phyloP scores from a whole-genome alignment of 2,888 invertebrate species.

The Agrilus biguttatus region DNA sequence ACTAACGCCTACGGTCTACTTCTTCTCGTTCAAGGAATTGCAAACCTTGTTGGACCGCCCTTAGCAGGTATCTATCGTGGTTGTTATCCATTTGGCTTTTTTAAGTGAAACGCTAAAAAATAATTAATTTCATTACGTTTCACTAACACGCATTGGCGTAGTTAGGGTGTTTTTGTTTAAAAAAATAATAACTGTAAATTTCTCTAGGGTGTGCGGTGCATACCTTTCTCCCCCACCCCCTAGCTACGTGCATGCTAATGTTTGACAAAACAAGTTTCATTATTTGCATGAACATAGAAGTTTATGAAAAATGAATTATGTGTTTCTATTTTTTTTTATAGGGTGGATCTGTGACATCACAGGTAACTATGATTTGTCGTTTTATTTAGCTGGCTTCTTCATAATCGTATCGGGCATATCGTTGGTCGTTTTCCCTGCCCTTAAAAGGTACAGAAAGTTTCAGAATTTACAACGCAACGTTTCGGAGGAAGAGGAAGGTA shows the following conservation, averaged over 20 bases:
- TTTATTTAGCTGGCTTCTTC: slow-evolving; percentile 68
- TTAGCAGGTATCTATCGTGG: slow-evolving; percentile 60
- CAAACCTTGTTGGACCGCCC: slow-evolving; percentile 81
- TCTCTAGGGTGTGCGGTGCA: too few relatives aligned
- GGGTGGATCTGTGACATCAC: slow-evolving; percentile 74
- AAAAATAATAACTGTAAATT: too few relatives aligned
- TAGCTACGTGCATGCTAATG: too few relatives aligned
- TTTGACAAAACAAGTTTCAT: not conserved
- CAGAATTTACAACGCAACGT: slow-evolving; percentile 19
- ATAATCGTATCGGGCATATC: slow-evolving; percentile 61
- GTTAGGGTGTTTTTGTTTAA: too few relatives aligned
- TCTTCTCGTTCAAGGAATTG: slow-evolving; percentile 76
- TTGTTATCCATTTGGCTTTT: slow-evolving; percentile 28
- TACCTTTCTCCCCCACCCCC: too few relatives aligned
- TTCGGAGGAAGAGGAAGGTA: slow-evolving; percentile 16
- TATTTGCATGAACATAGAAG: not conserved
- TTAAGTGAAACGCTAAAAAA: too few relatives aligned
- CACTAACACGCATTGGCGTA: too few relatives aligned
- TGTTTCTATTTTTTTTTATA: slow-evolving; percentile 28
- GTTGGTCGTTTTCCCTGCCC: slow-evolving; percentile 31
- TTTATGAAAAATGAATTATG: too few relatives aligned
- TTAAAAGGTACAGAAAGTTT: slow-evolving; percentile 22
- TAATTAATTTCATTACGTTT: too few relatives aligned
- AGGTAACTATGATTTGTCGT: slow-evolving; percentile 61
- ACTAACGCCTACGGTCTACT: slow-evolving; percentile 83